Percentiles rank a stretch among this genome's conserved stretches.
These are phyloP conservation scores for Anoplopoma fimbria DNA, from an alignment of 2,113 vertebrate genomes.

Conservation along the genomic window DNA sequence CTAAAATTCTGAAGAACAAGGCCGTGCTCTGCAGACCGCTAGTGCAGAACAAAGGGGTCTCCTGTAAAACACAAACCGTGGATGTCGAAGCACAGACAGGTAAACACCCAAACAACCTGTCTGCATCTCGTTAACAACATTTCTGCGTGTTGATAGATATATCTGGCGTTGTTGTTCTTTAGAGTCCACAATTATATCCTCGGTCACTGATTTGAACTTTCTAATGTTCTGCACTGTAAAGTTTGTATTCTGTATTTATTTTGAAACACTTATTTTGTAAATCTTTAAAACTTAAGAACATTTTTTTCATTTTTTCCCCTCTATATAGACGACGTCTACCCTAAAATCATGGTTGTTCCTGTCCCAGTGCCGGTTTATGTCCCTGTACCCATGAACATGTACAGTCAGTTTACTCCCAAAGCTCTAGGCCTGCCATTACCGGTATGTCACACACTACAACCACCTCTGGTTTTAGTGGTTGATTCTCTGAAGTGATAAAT, in stretches of 20 bases:
- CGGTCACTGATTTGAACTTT: neutral
- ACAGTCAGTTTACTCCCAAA: slow-evolving; percentile 92
- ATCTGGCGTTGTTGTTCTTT: too few relatives aligned
- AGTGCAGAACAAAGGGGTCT: slow-evolving; percentile 95
- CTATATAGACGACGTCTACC: slow-evolving; percentile 68
- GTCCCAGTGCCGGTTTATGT: slow-evolving; percentile 95
- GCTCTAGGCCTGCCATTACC: slow-evolving; percentile 92
- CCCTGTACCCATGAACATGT: slow-evolving; percentile 95
- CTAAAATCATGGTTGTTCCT: slow-evolving; percentile 89
- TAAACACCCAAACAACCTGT: slow-evolving; percentile 51
- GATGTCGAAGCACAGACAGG: slow-evolving; percentile 93
- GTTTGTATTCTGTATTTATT: neutral
- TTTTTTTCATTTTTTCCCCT: neutral
- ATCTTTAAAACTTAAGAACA: neutral
- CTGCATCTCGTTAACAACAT: neutral
- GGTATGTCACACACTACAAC: slow-evolving; percentile 80
- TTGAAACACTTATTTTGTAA: too few relatives aligned
- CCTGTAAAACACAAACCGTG: slow-evolving; percentile 91
- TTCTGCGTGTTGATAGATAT: neutral
- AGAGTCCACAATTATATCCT: neutral
- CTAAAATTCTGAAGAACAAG: slow-evolving; percentile 95
- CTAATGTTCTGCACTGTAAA: neutral
- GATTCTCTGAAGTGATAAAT: neutral
- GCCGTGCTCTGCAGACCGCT: slow-evolving; percentile 94
- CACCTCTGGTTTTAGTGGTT: neutral